phyloP scores from a whole-genome alignment of 2,888 invertebrate genomes.

The Malachius bipustulatus region DNA sequence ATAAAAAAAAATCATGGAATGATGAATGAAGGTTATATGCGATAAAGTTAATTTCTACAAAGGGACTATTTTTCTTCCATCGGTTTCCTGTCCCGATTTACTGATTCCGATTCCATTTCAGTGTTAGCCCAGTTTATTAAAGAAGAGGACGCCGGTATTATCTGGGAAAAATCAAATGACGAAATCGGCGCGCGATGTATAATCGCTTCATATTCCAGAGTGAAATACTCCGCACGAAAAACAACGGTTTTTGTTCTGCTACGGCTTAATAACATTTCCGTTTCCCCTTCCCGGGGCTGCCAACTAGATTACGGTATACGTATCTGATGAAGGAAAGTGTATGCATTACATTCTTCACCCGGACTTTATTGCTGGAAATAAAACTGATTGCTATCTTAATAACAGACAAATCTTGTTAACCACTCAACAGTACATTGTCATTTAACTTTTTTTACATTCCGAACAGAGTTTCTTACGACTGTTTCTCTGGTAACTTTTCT shows the following conservation, averaged over 20 bases:
- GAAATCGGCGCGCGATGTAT: slow-evolving; percentile 36
- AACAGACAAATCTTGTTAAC: slow-evolving; percentile 39
- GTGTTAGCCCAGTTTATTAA: not conserved
- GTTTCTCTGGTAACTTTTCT: too few relatives aligned
- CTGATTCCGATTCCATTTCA: too few relatives aligned
- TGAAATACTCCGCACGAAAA: slow-evolving; percentile 23
- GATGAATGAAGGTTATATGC: too few relatives aligned
- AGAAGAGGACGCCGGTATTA: slow-evolving; percentile 19
- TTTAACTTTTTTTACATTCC: slow-evolving; percentile 27
- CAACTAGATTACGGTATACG: slow-evolving; percentile 18
- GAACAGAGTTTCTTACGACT: too few relatives aligned
- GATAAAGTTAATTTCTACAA: too few relatives aligned
- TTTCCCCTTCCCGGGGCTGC: slow-evolving; percentile 10
- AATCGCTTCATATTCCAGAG: slow-evolving; percentile 35
- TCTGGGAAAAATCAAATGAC: slow-evolving; percentile 34
- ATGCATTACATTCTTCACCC: slow-evolving; percentile 35
- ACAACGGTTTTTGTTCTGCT: slow-evolving; percentile 25
- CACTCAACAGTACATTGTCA: slow-evolving; percentile 34
- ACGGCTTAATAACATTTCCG: slow-evolving; percentile 26
- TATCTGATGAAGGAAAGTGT: slow-evolving; percentile 31
- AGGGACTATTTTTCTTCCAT: too few relatives aligned
- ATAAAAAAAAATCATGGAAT: too few relatives aligned
- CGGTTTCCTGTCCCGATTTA: too few relatives aligned
- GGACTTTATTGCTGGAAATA: slow-evolving; percentile 37
- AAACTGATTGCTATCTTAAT: slow-evolving; percentile 40